Conservation (phyloP, 2,797 vertebrate species). For the Carduelis carduelis region DNA sequence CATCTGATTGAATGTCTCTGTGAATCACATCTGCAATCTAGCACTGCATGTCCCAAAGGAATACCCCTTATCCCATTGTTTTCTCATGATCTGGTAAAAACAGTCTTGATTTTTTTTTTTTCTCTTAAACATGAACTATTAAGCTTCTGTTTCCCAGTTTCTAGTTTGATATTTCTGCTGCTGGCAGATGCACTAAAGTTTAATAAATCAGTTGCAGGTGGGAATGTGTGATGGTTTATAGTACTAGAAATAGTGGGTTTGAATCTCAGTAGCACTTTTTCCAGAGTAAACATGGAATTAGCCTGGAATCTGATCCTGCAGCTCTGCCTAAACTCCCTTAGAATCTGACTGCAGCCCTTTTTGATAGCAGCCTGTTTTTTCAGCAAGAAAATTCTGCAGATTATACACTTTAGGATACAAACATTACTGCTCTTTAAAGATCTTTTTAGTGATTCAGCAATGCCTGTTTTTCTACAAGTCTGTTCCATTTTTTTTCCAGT, state of each 20-base stretch:
- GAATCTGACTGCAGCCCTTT: background rate
- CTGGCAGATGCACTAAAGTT: background rate
- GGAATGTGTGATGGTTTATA: background rate
- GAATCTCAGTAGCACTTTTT: background rate
- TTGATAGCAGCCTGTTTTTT: background rate
- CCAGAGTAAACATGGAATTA: background rate
- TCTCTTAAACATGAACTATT: background rate
- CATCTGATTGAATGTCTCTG: slow-evolving; percentile 41
- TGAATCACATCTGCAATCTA: slow-evolving; percentile 41
- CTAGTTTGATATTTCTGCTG: background rate
- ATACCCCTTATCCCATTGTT: background rate
- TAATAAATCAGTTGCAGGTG: background rate
- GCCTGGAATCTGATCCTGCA: background rate
- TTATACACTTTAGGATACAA: background rate
- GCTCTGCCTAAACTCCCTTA: background rate
- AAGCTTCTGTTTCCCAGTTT: background rate
- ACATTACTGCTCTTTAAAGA: background rate
- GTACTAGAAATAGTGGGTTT: background rate
- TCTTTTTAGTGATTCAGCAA: background rate
- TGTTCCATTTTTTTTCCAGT: background rate
- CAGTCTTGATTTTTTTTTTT: background rate
- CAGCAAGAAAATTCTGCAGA: background rate
- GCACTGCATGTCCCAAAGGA: background rate
- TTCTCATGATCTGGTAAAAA: background rate
- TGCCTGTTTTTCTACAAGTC: background rate